Conservation (phyloP, 1,140 invertebrate species). For the Teleopsis dalmanni region DNA sequence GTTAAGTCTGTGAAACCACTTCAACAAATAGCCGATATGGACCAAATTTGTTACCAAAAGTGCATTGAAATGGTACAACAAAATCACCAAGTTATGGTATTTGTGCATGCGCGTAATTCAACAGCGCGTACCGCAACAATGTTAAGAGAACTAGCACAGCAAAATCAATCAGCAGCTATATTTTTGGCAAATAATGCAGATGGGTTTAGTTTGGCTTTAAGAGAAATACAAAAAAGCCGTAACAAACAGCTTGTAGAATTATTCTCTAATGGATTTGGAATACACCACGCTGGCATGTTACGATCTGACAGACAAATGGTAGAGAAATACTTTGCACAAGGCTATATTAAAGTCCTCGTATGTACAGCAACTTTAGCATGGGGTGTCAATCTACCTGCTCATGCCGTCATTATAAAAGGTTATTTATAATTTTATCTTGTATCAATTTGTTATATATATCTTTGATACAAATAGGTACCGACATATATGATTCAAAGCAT, state of each 20-base stretch:
- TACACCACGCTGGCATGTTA: slow-evolving; percentile 87
- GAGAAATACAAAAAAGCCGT: slow-evolving; percentile 59
- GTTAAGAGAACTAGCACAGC: slow-evolving; percentile 67
- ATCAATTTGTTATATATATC: neutral
- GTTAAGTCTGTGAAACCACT: slow-evolving; percentile 72
- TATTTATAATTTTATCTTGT: neutral
- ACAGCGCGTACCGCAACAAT: slow-evolving; percentile 80
- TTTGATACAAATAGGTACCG: slow-evolving; percentile 78
- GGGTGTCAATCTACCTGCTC: slow-evolving; percentile 98
- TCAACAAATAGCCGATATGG: slow-evolving; percentile 80
- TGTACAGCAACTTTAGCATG: slow-evolving; percentile 98
- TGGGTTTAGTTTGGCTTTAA: slow-evolving; percentile 54
- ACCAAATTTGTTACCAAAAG: slow-evolving; percentile 90
- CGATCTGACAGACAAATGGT: slow-evolving; percentile 58
- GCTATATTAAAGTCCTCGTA: slow-evolving; percentile 85
- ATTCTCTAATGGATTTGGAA: slow-evolving; percentile 80
- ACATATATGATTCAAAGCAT: slow-evolving; percentile 94
- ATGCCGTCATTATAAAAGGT: slow-evolving; percentile 90
- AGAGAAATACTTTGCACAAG: slow-evolving; percentile 83
- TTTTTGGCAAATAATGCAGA: slow-evolving; percentile 60
- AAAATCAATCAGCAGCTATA: slow-evolving; percentile 60
- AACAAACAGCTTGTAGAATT: slow-evolving; percentile 74
- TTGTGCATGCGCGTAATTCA: slow-evolving; percentile 96
- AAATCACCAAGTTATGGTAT: slow-evolving; percentile 97
- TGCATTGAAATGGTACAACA: slow-evolving; percentile 76